Evolutionary conservation across 2,113 vertebrate genomes (phyloP), one percentile per base, ranked within the genome.

Genomic region (Oostethus manadensis): DNA sequence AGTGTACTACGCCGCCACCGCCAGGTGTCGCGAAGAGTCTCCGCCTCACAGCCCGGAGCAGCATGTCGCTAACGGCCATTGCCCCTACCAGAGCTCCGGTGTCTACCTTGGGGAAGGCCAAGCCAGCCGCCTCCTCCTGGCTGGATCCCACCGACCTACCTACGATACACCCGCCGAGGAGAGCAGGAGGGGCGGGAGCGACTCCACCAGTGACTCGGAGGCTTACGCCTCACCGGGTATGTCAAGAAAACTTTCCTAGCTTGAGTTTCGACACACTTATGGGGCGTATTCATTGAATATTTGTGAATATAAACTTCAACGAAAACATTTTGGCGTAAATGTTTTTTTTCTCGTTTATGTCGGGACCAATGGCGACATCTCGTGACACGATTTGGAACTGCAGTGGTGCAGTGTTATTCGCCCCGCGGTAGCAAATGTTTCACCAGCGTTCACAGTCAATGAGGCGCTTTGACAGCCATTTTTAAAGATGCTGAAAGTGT

Each of bases 191-290:
- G 40, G 57, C 22, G 65, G 74, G 3, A 80, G 82, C 40, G 83
- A 86, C 0, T 78, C 85, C 0, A 44, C 62, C 2, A 88, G 87
- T 1, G 88, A 89, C 63, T 81, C 84, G 0, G 89, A 89, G 50
- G 53, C 78, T 0, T 78, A 85, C 64, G 79, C 78, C 0, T 83
- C 84, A 1, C 86, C 87, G 48, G 85, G 88, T 88, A 69, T 6
- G 46, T 53, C 9, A 10, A 1, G n/a, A 21, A 4, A 16, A 17
- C 35, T 38, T 10, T 11, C 7, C 1, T 17, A 53, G 23, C 51
- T 9, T 23, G 22, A 16, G 22, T 42, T 7, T 8, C 0, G 15
- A 53, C 16, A 29, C 8, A 7, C n/a, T n/a, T 53, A 10, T 18
- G 1, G n/a, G 21, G 3, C 1, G 15, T n/a, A n/a, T n/a, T n/a